Base-by-base conservation (phyloP, 2,888 invertebrate species). In the Boloria selene region DNA sequence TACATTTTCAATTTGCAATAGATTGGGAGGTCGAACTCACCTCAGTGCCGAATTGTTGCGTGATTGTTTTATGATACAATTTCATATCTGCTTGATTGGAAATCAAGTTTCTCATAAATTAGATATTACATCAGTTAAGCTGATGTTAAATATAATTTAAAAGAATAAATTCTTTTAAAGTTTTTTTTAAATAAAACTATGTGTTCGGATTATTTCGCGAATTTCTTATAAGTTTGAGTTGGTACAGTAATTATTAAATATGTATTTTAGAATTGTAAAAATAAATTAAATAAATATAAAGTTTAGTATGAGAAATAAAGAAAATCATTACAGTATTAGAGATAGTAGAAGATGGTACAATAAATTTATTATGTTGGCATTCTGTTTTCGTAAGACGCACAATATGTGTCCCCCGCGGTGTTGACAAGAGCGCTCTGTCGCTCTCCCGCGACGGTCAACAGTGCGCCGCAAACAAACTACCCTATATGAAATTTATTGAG, bases 1-100 rank as follows among this genome's bases (percentile, higher is more conserved):
- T 89, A 90, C 87, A 81, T 83, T 91, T 90, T 86, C 88, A 80
- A 90, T 90, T 90, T 88, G 82, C 79, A 75, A 79, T 75, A 84
- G 88, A 89, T 91, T 90, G 90, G 83, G 85, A 83, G 86, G 88
- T 78, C 80, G 84, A 74, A 65, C 62, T 62, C 73, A 77, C 76
- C 78, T 73, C 79, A 76, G 80, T 72, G 74, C 65, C 71, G 75
- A 74, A 75, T 80, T 81, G 81, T 82, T 80, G 79, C 77, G 69
- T 80, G 82, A 84, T 86, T 86, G 83, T 83, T 82, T 83, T 77
- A 77, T 73, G 77, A 70, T 74, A 75, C 69, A 71, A 74, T 71
- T 77, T 78, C 70, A 68, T 72, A 73, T 75, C 72, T 72, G 70
- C 67, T 70, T 63, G 70, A 70, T 70, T 70, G 70, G 63, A 54